Conservation (phyloP, 2,888 invertebrate genomes). For the Epinotia nisella region DNA sequence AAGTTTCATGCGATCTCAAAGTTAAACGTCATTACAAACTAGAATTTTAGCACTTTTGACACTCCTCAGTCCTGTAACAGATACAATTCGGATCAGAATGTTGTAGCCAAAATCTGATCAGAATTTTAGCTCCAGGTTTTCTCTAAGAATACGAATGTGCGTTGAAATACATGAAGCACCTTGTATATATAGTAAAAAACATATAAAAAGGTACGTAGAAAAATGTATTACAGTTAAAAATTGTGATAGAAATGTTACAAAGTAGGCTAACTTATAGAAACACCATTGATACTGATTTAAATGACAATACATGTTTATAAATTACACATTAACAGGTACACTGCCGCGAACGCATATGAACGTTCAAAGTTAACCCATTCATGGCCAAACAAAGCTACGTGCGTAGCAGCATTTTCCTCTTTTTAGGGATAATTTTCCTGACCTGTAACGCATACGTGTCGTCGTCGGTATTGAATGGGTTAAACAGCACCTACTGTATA, state of each 20-base stretch:
- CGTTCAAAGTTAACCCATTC: neutral
- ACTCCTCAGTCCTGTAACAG: neutral
- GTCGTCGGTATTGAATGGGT: neutral
- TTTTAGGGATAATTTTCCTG: neutral
- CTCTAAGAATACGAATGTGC: constrained; percentile 17
- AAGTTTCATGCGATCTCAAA: too few relatives aligned
- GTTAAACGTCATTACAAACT: neutral
- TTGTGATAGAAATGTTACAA: constrained; percentile 23
- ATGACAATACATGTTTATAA: neutral
- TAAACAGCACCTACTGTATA: neutral
- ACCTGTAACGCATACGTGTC: neutral
- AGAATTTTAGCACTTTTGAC: constrained; percentile 16
- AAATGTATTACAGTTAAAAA: constrained; percentile 17
- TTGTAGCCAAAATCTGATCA: neutral
- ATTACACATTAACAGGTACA: neutral
- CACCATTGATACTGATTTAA: neutral
- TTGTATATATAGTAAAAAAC: constrained; percentile 27
- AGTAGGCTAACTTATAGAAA: neutral
- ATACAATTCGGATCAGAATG: constrained; percentile 4
- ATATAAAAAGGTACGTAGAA: constrained; percentile 23
- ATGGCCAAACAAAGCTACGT: neutral
- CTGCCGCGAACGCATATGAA: neutral
- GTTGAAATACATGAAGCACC: constrained; percentile 34
- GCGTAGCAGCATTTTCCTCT: too few relatives aligned
- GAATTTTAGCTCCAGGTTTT: constrained; percentile 3